Base-by-base conservation (phyloP, 2,113 vertebrate species). In the Rhea americana region DNA sequence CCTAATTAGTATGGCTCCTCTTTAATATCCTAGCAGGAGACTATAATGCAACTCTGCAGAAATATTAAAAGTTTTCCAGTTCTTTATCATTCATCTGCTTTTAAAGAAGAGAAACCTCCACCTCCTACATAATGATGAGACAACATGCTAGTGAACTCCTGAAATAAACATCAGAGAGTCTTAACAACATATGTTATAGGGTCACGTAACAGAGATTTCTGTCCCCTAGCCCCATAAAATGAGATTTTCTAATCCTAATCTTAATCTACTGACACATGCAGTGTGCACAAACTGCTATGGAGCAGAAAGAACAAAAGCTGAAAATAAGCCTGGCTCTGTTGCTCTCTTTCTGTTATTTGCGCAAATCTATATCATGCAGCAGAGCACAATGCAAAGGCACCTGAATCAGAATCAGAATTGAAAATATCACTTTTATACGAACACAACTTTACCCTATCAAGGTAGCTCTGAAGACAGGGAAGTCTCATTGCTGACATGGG, bases 81-180 rank as follows among this genome's bases (percentile, higher is more conserved):
- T 92, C 82, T 88, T 90, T 88, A 93, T 92, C 82, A 48, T 55
- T 87, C 71, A 85, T 83, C 81, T 92, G 85, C 66, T 88, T 90
- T 74, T 67, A 84, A 90, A 78, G 63, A 90, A 58, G 70, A 91
- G 56, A 82, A 90, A 91, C 50, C 75, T 88, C 66, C 41, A 55
- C 25, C 3, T 72, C 70, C 92, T 96, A 87, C 77, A 63, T 91
- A 96, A 96, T 0, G 1, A 41, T 30, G 74, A 93, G 70, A 75
- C 58, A 91, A 82, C 55, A 68, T 0, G 1, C 20, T 80, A 47
- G 26, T 67, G 2, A 28, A 76, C 85, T 78, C 77, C 90, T 76
- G 77, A 76, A 94, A 91, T 76, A 84, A 95, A 85, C 85, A 91
- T 94, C 77, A 91, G 66, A 82, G 88, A 66, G 20, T 76, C 66